These are phyloP conservation scores for Choreutis nemorana DNA, from an alignment of 2,888 invertebrate species.

Conservation along the genomic window DNA sequence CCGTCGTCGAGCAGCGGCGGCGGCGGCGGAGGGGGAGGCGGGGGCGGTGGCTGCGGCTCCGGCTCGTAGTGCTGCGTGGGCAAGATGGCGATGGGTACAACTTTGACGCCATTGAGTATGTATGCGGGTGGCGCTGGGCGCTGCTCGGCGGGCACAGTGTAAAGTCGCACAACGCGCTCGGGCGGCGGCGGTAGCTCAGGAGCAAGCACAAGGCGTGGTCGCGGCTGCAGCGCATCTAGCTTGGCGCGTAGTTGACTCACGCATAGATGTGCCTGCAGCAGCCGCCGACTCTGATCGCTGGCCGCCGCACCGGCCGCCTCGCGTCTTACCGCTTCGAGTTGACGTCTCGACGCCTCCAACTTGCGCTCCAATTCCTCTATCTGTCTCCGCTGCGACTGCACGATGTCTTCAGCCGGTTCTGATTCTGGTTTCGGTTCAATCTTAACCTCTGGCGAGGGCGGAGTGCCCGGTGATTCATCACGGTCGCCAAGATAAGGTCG, in stretches of 20 bases:
- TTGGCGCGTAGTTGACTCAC: constrained; percentile 67
- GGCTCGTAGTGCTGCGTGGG: constrained; percentile 50
- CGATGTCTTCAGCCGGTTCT: constrained; percentile 72
- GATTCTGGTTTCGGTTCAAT: constrained; percentile 34
- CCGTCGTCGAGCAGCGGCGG: constrained; percentile 29
- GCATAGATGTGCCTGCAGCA: constrained; percentile 71
- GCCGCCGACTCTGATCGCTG: constrained; percentile 48
- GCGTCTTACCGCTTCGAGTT: constrained; percentile 74
- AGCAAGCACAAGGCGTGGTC: constrained; percentile 35
- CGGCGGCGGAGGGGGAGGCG: constrained; percentile 38
- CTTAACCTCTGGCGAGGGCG: constrained; percentile 26
- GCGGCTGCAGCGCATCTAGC: constrained; percentile 68
- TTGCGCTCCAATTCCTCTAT: constrained; percentile 89
- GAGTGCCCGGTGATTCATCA: constrained; percentile 35
- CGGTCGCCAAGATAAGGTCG: constrained; percentile 69
- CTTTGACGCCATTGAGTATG: constrained; percentile 70
- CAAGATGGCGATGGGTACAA: constrained; percentile 57
- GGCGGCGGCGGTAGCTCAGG: constrained; percentile 56
- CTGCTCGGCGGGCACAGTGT: constrained; percentile 31
- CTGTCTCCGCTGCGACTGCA: constrained; percentile 81
- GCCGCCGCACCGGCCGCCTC: constrained; percentile 61
- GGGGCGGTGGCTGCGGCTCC: constrained; percentile 31
- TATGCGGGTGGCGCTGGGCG: constrained; percentile 47
- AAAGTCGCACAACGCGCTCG: constrained; percentile 36
- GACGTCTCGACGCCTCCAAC: constrained; percentile 78